phyloP scores from a whole-genome alignment of 2,888 invertebrate species.

The Stramonita haemastoma region DNA sequence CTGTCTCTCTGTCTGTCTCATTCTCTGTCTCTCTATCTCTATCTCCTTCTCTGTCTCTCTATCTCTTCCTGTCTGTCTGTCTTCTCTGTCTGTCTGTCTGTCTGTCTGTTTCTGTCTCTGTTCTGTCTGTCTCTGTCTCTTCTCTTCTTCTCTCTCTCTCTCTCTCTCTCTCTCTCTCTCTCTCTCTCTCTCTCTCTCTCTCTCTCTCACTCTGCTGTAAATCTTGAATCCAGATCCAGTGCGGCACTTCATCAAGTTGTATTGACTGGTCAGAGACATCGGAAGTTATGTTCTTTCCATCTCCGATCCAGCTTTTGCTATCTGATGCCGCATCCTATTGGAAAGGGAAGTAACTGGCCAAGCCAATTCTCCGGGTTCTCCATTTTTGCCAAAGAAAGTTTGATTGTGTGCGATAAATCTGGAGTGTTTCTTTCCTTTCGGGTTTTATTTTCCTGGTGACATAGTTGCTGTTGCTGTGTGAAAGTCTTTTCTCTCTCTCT shows the following conservation, averaged over 20 bases:
- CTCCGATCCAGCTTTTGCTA: slow-evolving; percentile 31
- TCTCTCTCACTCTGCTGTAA: background rate
- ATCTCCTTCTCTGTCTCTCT: no score
- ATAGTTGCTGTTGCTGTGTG: no score
- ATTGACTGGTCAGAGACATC: background rate
- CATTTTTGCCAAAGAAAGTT: background rate
- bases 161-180: background rate
- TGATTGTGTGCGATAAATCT: background rate
- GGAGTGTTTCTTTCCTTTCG: no score
- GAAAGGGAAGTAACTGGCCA: background rate
- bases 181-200: background rate
- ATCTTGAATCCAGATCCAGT: background rate
- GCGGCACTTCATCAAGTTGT: background rate
- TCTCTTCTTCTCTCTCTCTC: no score
- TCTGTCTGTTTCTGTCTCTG: no score
- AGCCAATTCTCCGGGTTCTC: background rate
- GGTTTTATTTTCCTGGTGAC: no score
- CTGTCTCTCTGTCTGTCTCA: no score
- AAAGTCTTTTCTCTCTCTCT: background rate
- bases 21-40: no score
- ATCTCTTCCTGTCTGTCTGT: no score
- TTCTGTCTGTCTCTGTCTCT: no score
- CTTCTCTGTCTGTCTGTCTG: no score
- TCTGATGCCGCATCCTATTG: slow-evolving; percentile 9
- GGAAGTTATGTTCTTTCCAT: background rate